phyloP scores from a whole-genome alignment of 2,113 vertebrate species.

The Phalacrocorax brasilianus region DNA sequence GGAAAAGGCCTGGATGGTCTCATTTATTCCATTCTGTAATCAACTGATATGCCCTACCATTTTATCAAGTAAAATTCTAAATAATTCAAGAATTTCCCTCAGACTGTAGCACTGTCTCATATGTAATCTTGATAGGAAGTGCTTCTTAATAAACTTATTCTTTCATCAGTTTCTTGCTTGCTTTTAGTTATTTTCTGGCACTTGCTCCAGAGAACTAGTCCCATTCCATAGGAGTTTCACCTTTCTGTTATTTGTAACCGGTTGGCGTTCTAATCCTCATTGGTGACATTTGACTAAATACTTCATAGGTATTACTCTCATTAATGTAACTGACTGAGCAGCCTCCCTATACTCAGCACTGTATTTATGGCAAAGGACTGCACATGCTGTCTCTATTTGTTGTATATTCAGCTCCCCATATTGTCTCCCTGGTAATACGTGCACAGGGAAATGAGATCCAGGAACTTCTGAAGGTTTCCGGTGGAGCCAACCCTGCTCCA shows the following conservation, averaged over 20 bases:
- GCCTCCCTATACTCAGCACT: neutral
- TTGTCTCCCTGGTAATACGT: neutral
- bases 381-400: neutral
- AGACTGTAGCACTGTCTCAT: neutral
- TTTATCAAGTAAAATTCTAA: constrained; percentile 17
- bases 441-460: neutral
- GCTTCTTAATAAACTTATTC: neutral
- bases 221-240: neutral
- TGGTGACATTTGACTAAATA: neutral
- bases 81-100: constrained; percentile 1
- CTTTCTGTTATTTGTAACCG: neutral
- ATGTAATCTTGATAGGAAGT: neutral
- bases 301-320: neutral
- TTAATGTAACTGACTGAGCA: neutral
- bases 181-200: neutral
- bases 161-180: neutral
- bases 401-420: neutral
- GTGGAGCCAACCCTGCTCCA: neutral
- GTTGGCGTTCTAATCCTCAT: neutral
- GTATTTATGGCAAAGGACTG: neutral
- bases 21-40: neutral
- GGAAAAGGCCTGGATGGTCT: neutral
- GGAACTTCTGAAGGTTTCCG: neutral
- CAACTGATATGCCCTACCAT: neutral
- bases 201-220: neutral